A percentile compares a stretch with the other conserved stretches of the same genome.
These are phyloP conservation scores for Erannis defoliaria DNA, from an alignment of 2,888 invertebrate species.

Conservation along the genomic window DNA sequence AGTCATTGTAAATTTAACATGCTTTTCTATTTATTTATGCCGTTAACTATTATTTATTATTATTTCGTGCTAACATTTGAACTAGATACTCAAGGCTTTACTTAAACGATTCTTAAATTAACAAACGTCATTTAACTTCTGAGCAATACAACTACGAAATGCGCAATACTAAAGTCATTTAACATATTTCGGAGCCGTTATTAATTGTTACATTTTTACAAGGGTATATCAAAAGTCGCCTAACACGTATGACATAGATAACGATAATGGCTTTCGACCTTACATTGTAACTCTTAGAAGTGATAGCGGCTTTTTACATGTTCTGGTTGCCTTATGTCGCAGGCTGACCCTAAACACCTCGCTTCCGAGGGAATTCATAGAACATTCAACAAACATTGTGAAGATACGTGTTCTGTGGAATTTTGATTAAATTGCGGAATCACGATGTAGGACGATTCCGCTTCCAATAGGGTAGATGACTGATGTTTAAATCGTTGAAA, in stretches of 20 bases:
- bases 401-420: constrained; percentile 35
- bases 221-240: not conserved
- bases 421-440: constrained; percentile 22
- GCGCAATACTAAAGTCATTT: too few species aligned
- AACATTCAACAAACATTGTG: constrained; percentile 43
- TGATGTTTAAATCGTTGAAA: too few species aligned
- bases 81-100: too few species aligned
- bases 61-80: too few species aligned
- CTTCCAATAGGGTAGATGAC: not conserved
- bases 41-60: too few species aligned
- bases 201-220: not conserved
- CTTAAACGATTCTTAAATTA: too few species aligned
- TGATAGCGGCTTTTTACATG: constrained; percentile 53
- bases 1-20: too few species aligned
- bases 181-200: too few species aligned
- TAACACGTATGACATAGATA: constrained; percentile 10
- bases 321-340: constrained; percentile 4
- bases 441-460: constrained; percentile 2
- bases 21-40: too few species aligned
- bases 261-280: constrained; percentile 49
- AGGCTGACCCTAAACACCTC: constrained; percentile 54
- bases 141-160: too few species aligned
- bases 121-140: too few species aligned
- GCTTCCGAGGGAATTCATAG: constrained; percentile 61
- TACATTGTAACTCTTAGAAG: constrained; percentile 50